Percentiles rank a stretch among this genome's conserved stretches.
Conservation (phyloP, 2,113 vertebrate genomes). For the Tragulus kanchil region DNA sequence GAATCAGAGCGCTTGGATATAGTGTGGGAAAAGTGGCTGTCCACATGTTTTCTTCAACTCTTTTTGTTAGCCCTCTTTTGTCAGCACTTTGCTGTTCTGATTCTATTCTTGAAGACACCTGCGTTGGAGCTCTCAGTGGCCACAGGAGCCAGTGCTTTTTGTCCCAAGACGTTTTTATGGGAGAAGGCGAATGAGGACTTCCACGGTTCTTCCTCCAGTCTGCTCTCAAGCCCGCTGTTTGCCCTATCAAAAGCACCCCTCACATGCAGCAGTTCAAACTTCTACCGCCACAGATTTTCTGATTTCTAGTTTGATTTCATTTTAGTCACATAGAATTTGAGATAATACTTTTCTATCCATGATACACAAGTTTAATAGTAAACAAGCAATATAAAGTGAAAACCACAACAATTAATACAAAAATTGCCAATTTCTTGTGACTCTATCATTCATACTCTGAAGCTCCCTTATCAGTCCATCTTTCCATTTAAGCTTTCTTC, state of each 20-base stretch:
- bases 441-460: neutral
- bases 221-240: neutral
- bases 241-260: neutral
- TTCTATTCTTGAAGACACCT: neutral
- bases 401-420: neutral
- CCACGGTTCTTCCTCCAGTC: neutral
- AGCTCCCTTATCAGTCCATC: neutral
- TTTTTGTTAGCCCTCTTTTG: neutral
- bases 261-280: neutral
- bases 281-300: neutral
- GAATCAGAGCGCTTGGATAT: neutral
- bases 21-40: neutral
- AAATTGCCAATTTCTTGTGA: neutral
- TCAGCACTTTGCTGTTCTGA: neutral
- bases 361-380: neutral
- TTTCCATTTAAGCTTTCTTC: neutral
- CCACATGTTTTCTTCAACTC: neutral
- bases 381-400: neutral
- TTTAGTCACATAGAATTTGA: neutral
- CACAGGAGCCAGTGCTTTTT: neutral
- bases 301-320: neutral
- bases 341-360: neutral
- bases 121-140: neutral
- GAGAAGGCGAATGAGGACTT: neutral
- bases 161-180: neutral